Base-by-base conservation (phyloP, 2,888 invertebrate genomes). In the Cheiracanthium punctorium region DNA sequence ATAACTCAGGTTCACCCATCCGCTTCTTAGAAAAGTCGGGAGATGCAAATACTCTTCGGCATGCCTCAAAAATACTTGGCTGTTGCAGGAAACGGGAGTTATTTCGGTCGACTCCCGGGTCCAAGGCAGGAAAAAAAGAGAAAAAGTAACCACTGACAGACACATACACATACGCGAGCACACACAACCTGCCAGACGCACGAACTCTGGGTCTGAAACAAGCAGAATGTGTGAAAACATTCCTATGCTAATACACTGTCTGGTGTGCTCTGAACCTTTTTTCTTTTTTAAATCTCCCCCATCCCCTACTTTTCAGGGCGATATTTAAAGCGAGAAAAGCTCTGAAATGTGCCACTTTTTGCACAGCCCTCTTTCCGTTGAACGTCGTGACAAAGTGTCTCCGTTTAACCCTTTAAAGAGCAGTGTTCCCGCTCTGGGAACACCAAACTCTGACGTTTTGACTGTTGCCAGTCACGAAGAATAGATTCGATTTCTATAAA, bases 51-150 rank as follows among this genome's bases (percentile, higher is more conserved):
- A 20, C 5, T 17, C 58, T 58, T 17, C 1, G 7, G 4, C 48
- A 48, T 58, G 58, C 58, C 58, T 4, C 58, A 2, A 24, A 58
- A 58, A 58, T 58, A 58, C 58, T 24, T 12, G 2, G 58, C 58
- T 58, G 24, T 58, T 58, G 58, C 58, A 12, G 58, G 58, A 58
- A 58, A 58, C 58, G 4, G 58, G 20, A 24, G 20, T 58, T 58
- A 58, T 58, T 58, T 58, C 58, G 24, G 58, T 58, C 58, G 58
- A 24, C 24, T 58, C 58, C 58, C 58, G 58, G 58, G 58, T 1
- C 43, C 14, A 10, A 48, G 43, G 10, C 37, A 10, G 37, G 10
- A 48, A 17, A 48, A 48, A 48, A 48, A 48, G 14, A 48, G 14
- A 48, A 48, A 48, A 48, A 17, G 17, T 10, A 17, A 48, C 1